Evolutionary conservation across 2,113 vertebrate species (phyloP).

Genomic region (Oplegnathus fasciatus): DNA sequence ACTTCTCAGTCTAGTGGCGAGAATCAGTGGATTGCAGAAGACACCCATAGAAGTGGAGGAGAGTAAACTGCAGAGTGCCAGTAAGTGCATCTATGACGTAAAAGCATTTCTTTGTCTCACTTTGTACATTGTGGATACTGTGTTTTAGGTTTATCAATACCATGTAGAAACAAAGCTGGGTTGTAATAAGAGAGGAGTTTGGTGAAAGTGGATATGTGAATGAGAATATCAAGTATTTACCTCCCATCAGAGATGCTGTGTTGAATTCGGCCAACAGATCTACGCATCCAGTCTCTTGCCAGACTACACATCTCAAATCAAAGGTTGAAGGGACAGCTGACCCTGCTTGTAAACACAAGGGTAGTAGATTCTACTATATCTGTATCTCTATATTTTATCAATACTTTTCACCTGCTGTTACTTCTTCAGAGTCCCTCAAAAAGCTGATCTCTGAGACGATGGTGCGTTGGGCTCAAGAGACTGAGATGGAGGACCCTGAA

Average conservation of each 20-base stretch:
- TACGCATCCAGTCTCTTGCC: background rate
- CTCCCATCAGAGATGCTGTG: background rate
- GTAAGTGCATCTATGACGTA: conserved; percentile 79
- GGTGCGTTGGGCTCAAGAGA: conserved; percentile 94
- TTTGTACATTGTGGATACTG: conserved; percentile 4
- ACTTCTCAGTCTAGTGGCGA: conserved; percentile 87
- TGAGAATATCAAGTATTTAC: background rate
- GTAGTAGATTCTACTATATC: background rate
- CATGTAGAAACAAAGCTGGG: background rate
- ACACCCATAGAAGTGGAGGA: conserved; percentile 83
- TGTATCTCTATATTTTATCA: too few species aligned
- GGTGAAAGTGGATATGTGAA: background rate
- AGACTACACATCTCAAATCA: background rate
- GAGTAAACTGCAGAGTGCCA: conserved; percentile 80
- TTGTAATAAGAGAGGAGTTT: background rate
- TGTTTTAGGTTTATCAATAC: too few species aligned
- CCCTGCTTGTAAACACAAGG: background rate
- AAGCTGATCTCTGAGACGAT: conserved; percentile 92
- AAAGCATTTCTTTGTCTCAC: background rate
- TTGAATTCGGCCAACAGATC: background rate
- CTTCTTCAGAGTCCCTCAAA: conserved; percentile 89
- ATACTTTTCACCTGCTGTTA: conserved; percentile 9
- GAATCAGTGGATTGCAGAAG: conserved; percentile 87
- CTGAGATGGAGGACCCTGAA: conserved; percentile 89
- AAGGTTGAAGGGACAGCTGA: background rate